These are phyloP conservation scores for Temnothorax longispinosus DNA, from an alignment of 1,140 invertebrate genomes.

Conservation along the genomic window DNA sequence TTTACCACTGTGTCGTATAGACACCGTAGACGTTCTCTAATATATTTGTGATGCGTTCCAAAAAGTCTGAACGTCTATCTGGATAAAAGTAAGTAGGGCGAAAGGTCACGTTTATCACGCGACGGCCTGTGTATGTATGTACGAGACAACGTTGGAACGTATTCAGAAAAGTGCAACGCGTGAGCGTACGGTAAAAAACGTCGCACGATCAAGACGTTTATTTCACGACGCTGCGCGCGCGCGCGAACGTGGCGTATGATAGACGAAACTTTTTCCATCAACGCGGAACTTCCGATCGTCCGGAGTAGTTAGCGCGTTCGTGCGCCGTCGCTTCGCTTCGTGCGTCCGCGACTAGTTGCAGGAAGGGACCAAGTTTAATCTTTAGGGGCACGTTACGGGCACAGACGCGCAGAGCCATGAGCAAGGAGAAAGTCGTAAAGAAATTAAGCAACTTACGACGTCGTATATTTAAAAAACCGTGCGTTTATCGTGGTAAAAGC, in stretches of 20 bases:
- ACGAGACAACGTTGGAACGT: not conserved
- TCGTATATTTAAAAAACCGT: not conserved
- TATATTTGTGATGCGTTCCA: not conserved
- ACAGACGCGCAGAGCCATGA: not conserved
- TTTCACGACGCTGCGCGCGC: not conserved
- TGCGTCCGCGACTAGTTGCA: not conserved
- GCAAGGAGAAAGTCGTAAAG: not conserved
- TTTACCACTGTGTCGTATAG: not conserved
- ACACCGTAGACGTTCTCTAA: not conserved
- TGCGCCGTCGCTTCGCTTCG: slow-evolving; percentile 10
- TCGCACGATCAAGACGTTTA: not conserved
- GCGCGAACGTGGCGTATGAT: not conserved
- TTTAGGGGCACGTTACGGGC: not conserved
- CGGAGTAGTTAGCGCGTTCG: slow-evolving; percentile 6
- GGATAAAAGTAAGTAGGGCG: not conserved
- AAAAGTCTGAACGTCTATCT: not conserved
- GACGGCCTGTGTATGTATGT: no score
- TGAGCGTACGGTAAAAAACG: no score
- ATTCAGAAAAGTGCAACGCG: no score
- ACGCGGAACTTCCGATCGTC: not conserved
- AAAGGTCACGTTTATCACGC: not conserved
- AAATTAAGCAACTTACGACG: not conserved
- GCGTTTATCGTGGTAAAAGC: no score
- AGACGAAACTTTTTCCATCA: not conserved
- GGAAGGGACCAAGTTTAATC: not conserved